Evolutionary conservation across 2,888 invertebrate species (phyloP), one percentile per base, ranked within the genome.

Genomic region (Pyralis farinalis): DNA sequence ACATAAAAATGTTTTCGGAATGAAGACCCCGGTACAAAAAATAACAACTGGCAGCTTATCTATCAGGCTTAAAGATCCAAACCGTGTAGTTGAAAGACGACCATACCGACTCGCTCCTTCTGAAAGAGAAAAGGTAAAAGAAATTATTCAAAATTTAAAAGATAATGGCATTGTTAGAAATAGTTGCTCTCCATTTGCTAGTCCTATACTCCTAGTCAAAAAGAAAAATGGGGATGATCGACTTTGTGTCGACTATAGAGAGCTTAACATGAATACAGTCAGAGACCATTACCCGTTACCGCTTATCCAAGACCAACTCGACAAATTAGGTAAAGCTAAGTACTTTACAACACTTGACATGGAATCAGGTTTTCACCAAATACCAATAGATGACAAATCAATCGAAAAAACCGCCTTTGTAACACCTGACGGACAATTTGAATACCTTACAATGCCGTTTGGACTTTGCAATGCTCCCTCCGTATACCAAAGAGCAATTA

Each of bases 391-490:
- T 1, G 39, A 44, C 4, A 37, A 31, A 0, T 47, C 47, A 1
- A 41, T 55, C 49, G 11, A 58, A 10, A 51, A 51, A 36, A 60
- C 58, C 7, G 53, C 55, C 1, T 63, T 62, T 28, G 51, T 62
- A 0, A 62, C 58, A 0, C 52, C 53, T 0, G 56, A 58, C 27
- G 58, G 55, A 0, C 56, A 54, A 2, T 59, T 38, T 10, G 51
- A 60, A 25, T 55, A 45, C 38, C 43, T 43, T 0, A 27, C 52
- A 0, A 53, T 60, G 51, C 58, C 61, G 0, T 64, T 64, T 40
- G 63, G 61, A 0, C 16, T 61, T 1, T 44, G 39, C 2, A 61
- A 61, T 21, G 58, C 54, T 0, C 61, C 59, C 0, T 40, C 53
- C 1, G 55, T 55, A 0, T 60, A 56, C 27, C 56, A 56, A 30